These are phyloP conservation scores for Sitobion miscanthi DNA, from an alignment of 1,140 invertebrate genomes.

Conservation along the genomic window DNA sequence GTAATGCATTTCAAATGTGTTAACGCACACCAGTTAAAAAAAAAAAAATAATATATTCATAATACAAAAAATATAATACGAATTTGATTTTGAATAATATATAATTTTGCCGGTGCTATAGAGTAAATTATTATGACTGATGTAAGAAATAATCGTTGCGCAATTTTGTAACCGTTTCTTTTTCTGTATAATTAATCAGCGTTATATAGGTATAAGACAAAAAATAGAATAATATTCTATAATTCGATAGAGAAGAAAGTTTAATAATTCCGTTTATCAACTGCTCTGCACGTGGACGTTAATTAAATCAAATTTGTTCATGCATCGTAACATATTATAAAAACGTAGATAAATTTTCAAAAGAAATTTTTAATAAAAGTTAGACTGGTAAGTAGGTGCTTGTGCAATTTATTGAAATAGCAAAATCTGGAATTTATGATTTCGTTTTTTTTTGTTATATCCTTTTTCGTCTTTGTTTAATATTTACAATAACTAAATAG, in stretches of 20 bases:
- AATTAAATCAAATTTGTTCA: neutral
- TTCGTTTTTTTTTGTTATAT: neutral
- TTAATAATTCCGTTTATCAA: neutral
- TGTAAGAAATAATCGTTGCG: neutral
- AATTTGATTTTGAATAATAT: neutral
- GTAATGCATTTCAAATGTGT: neutral
- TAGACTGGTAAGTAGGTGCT: neutral
- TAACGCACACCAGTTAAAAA: neutral
- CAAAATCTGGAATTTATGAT: neutral
- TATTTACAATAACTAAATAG: neutral
- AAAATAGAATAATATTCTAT: slow-evolving; percentile 17
- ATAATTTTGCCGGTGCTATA: neutral
- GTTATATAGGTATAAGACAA: neutral
- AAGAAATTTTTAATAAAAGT: neutral
- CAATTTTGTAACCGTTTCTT: neutral
- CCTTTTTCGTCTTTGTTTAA: neutral
- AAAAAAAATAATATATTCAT: neutral
- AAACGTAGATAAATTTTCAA: neutral
- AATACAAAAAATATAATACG: neutral
- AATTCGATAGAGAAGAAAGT: slow-evolving; percentile 9
- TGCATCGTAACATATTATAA: neutral
- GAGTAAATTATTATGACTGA: neutral
- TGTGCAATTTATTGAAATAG: neutral
- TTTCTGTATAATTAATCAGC: slow-evolving; percentile 2
- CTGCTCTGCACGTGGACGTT: neutral